These are phyloP conservation scores for Falco berigora DNA, from an alignment of 2,797 vertebrate species.

Conservation along the genomic window DNA sequence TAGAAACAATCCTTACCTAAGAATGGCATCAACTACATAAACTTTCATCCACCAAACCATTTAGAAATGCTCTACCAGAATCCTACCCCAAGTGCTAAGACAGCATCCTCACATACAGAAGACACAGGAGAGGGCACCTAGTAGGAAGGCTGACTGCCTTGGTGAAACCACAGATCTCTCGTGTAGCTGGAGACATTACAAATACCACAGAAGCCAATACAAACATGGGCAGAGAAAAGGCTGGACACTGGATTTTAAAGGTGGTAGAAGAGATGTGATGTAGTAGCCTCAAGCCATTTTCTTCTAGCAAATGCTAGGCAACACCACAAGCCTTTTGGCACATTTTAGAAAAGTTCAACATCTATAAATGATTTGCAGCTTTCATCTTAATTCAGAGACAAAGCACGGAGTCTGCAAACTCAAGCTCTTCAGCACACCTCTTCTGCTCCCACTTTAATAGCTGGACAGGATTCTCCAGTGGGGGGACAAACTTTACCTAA, in stretches of 20 bases:
- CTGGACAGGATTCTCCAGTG: background rate
- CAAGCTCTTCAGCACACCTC: background rate
- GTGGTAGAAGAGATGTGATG: background rate
- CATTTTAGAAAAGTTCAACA: background rate
- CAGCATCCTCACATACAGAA: background rate
- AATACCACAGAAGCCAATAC: background rate
- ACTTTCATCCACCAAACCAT: background rate
- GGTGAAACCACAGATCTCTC: background rate
- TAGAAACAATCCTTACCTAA: background rate
- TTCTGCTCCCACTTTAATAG: background rate
- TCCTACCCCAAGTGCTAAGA: background rate
- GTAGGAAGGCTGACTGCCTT: background rate
- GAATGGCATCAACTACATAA: background rate
- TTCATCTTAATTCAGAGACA: background rate
- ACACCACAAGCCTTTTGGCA: background rate
- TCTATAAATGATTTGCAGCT: background rate
- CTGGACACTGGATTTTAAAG: background rate
- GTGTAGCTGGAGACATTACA: background rate
- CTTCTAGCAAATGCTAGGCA: background rate
- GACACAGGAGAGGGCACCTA: background rate
- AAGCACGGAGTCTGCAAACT: background rate
- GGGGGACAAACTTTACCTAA: background rate
- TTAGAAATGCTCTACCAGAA: background rate
- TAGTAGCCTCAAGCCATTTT: background rate
- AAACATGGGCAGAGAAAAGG: background rate